A percentile compares a stretch with the other conserved stretches of the same genome.
These are phyloP conservation scores for Drosophila picticornis DNA, from an alignment of 2,888 invertebrate genomes.

Conservation along the genomic window DNA sequence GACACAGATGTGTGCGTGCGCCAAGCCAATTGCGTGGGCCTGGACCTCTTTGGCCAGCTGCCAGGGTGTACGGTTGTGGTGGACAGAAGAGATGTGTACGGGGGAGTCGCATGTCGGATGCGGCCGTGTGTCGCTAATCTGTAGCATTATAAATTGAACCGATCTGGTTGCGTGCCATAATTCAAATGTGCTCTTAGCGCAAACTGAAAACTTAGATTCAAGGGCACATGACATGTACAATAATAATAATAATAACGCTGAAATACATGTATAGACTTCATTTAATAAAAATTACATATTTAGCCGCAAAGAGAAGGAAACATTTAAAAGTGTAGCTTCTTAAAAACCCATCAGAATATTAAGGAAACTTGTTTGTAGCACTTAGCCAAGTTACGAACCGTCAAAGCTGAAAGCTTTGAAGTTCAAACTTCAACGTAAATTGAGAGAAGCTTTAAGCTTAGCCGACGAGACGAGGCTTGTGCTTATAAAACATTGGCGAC, in stretches of 20 bases:
- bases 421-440: not conserved
- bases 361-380: not conserved
- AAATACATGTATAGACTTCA: not conserved
- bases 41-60: constrained; percentile 61
- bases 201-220: constrained; percentile 17
- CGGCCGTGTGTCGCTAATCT: constrained; percentile 50
- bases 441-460: constrained; percentile 8
- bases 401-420: not conserved
- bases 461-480: not conserved
- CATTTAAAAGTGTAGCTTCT: not conserved
- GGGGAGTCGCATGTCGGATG: constrained; percentile 8
- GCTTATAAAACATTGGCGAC: not conserved
- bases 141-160: constrained; percentile 53
- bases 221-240: constrained; percentile 37
- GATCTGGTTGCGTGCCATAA: constrained; percentile 60
- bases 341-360: not conserved
- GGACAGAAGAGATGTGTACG: not conserved
- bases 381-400: constrained; percentile 18
- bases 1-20: constrained; percentile 62
- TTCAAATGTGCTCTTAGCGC: constrained; percentile 26
- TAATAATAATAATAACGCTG: not conserved
- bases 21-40: constrained; percentile 57
- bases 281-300: constrained; percentile 27
- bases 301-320: constrained; percentile 1
- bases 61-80: constrained; percentile 27